Percentiles rank a stretch among this genome's conserved stretches.
Conservation (phyloP, 2,888 invertebrate species). For the Fissipunctia ypsillon region DNA sequence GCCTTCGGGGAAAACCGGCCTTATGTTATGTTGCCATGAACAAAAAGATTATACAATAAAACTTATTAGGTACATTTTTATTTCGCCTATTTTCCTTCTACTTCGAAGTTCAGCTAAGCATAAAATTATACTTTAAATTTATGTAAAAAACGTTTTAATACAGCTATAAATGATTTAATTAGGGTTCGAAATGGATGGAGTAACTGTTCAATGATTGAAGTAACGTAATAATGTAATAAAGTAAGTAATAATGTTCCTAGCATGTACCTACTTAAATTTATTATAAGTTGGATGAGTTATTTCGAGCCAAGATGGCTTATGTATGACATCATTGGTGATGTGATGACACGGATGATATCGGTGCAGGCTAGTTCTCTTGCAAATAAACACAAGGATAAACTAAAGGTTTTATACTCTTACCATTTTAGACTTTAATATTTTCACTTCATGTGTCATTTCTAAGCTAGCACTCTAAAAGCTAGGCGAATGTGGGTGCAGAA, state of each 20-base stretch:
- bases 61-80: not conserved
- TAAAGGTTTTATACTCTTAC: not conserved
- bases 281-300: conserved; percentile 9
- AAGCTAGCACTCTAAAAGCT: not conserved
- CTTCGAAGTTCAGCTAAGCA: too few relatives aligned
- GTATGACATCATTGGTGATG: conserved; percentile 33
- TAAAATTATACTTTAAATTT: not conserved
- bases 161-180: conserved; percentile 10
- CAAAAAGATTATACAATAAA: not conserved
- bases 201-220: not conserved
- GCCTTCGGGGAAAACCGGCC: not conserved
- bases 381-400: not conserved
- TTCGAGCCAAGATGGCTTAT: not conserved
- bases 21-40: not conserved
- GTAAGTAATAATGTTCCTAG: too few relatives aligned
- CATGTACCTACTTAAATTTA: not conserved
- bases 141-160: not conserved
- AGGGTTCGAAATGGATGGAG: not conserved
- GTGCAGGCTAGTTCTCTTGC: not conserved
- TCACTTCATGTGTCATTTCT: not conserved
- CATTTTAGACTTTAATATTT: not conserved
- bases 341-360: conserved; percentile 12
- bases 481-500: not conserved
- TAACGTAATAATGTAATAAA: too few relatives aligned
- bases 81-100: not conserved